Percentiles rank a stretch among this genome's conserved stretches.
phyloP scores from a whole-genome alignment of 2,113 vertebrate species.

The Nerophis lumbriciformis region DNA sequence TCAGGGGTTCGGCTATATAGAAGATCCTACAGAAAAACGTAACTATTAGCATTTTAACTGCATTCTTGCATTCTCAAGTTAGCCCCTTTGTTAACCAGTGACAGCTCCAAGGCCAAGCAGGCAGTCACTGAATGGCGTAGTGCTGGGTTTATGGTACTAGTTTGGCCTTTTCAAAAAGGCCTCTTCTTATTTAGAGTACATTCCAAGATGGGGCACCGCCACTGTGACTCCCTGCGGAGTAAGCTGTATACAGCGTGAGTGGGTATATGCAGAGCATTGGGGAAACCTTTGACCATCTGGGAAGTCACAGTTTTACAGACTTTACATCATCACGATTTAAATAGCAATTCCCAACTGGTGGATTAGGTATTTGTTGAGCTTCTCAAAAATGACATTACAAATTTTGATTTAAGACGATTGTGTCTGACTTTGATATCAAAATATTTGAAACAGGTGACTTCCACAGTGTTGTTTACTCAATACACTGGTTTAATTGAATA shows the following conservation, averaged over 20 bases:
- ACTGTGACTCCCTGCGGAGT: slow-evolving; percentile 35
- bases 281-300: slow-evolving; percentile 55
- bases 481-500: too few species aligned
- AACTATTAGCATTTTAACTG: slow-evolving; percentile 62
- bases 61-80: slow-evolving; percentile 43
- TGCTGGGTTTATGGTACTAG: slow-evolving; percentile 43
- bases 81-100: slow-evolving; percentile 42
- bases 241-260: slow-evolving; percentile 35
- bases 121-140: slow-evolving; percentile 33
- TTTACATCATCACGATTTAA: slow-evolving; percentile 33
- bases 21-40: slow-evolving; percentile 20
- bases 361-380: too few species aligned
- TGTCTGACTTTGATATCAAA: too few species aligned
- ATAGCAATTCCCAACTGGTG: too few species aligned
- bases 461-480: too few species aligned
- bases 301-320: slow-evolving; percentile 21
- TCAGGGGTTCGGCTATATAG: not conserved
- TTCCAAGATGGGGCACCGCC: slow-evolving; percentile 23
- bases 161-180: slow-evolving; percentile 39
- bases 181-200: slow-evolving; percentile 26
- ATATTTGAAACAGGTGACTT: too few species aligned
- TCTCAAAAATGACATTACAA: too few species aligned
- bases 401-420: too few species aligned
- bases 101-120: slow-evolving; percentile 40
- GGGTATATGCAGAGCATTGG: slow-evolving; percentile 27